Conservation (phyloP, 2,113 vertebrate genomes). For the Petroica traversi region DNA sequence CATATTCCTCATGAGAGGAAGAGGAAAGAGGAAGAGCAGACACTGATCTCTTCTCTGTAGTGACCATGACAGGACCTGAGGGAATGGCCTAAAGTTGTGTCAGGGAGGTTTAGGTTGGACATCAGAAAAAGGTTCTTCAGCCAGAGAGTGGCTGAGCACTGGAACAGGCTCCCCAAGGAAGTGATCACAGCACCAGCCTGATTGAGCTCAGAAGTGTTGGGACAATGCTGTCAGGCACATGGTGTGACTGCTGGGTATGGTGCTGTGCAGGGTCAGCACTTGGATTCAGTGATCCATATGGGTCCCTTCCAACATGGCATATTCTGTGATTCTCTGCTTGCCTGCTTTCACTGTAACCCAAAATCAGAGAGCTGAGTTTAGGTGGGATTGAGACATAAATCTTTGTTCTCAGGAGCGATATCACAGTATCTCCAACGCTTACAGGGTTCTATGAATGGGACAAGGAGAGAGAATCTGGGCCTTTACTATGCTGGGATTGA, state of each 20-base stretch:
- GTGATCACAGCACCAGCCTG: neutral
- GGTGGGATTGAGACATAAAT: neutral
- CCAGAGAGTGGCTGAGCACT: rapidly evolving
- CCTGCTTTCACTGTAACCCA: neutral
- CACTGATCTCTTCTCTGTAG: neutral
- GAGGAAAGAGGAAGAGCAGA: neutral
- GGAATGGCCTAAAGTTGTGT: neutral
- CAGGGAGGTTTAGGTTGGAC: neutral
- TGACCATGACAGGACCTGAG: neutral
- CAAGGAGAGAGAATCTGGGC: neutral
- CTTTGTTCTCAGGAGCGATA: neutral
- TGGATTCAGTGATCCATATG: neutral
- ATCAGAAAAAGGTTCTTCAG: neutral
- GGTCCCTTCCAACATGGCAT: neutral
- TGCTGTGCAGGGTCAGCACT: neutral
- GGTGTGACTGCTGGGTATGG: rapidly evolving
- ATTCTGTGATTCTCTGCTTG: neutral
- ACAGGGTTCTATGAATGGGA: neutral
- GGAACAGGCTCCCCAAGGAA: neutral
- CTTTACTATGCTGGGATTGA: neutral
- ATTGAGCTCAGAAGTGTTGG: rapidly evolving
- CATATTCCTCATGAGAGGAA: neutral
- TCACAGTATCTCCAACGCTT: neutral
- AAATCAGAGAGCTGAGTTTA: neutral
- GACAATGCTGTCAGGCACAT: rapidly evolving